These are phyloP conservation scores for Colletes gigas DNA, from an alignment of 1,140 invertebrate genomes.

Conservation along the genomic window DNA sequence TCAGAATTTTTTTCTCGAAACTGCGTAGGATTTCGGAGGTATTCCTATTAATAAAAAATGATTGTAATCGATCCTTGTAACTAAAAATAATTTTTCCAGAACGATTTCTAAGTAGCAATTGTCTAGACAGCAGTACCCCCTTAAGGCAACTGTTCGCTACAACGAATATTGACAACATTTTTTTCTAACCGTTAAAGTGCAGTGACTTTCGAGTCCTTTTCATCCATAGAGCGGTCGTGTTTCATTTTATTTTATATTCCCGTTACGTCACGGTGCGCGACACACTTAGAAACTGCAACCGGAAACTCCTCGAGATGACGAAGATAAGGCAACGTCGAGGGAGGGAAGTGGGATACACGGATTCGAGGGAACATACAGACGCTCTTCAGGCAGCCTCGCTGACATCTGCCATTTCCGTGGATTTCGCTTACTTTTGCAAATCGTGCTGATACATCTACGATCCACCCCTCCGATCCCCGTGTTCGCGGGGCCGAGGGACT, in stretches of 20 bases:
- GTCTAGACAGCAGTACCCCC: too few relatives aligned
- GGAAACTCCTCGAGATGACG: conserved; percentile 20
- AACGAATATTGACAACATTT: too few relatives aligned
- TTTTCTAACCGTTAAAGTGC: too few relatives aligned
- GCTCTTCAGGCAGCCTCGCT: conserved; percentile 47
- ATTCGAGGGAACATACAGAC: conserved; percentile 24
- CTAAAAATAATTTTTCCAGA: too few relatives aligned
- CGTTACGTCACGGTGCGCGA: conserved; percentile 26
- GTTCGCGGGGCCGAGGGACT: neutral
- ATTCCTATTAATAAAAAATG: too few relatives aligned
- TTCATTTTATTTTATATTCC: conserved; percentile 43
- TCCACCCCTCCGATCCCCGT: conserved; percentile 33
- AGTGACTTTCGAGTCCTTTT: too few relatives aligned
- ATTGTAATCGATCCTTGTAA: too few relatives aligned
- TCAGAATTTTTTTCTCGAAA: too few relatives aligned
- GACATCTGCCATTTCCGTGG: conserved; percentile 59
- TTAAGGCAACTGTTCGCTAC: too few relatives aligned
- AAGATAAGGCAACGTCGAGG: conserved; percentile 28
- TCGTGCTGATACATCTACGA: conserved; percentile 61
- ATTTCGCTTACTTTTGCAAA: conserved; percentile 64
- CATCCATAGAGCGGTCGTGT: neutral
- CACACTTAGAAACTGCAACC: conserved; percentile 19
- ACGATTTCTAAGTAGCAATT: too few relatives aligned
- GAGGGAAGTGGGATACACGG: conserved; percentile 13
- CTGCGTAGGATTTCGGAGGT: too few relatives aligned